Evolutionary conservation across 2,888 invertebrate species (phyloP), one percentile per base, ranked within the genome.

Genomic region (Drosophila setosimentum): DNA sequence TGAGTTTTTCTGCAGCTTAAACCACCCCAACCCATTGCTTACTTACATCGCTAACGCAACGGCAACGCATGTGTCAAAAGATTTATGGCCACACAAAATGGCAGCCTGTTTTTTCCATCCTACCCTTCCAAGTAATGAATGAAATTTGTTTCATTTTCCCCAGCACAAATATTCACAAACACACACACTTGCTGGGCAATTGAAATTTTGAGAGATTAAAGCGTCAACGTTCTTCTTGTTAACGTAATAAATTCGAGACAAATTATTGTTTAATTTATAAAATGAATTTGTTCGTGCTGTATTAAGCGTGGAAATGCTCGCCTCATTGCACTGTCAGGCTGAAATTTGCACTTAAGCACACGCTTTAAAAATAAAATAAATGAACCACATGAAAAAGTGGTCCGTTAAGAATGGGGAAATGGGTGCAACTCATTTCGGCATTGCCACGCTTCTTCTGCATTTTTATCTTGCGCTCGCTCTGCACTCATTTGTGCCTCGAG

Each of bases 101-200:
- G 72, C 79, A 77, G 73, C 55, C 66, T 66, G 40, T 35, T 66
- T 58, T 63, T 67, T 24, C 37, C 13, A 16, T 24, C n/a, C 16
- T 4, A 11, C 49, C 40, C 48, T 54, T 57, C 45, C 18, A 40
- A 68, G 73, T 76, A 79, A 87, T 87, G 89, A 89, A 84, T 89
- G 89, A 87, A 82, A 83, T 82, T 84, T 83, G 84, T 87, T 89
- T 89, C 74, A 76, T 88, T 85, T 86, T 69, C 71, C 53, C 70
- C 50, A 32, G 58, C 48, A 60, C 45, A 57, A 55, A 50, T 50
- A 51, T 30, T 55, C 59, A 50, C 58, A 48, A 55, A 30, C 48
- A 59, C 65, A 60, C 73, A 58, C 7, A 21, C 45, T 45, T 30
- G 40, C 30, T 42, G 49, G 66, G 50, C 78, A 80, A 80, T 83